A percentile compares a stretch with the other conserved stretches of the same genome.
Conservation (phyloP, 1,140 invertebrate species). For the Drosophila arizonae region DNA sequence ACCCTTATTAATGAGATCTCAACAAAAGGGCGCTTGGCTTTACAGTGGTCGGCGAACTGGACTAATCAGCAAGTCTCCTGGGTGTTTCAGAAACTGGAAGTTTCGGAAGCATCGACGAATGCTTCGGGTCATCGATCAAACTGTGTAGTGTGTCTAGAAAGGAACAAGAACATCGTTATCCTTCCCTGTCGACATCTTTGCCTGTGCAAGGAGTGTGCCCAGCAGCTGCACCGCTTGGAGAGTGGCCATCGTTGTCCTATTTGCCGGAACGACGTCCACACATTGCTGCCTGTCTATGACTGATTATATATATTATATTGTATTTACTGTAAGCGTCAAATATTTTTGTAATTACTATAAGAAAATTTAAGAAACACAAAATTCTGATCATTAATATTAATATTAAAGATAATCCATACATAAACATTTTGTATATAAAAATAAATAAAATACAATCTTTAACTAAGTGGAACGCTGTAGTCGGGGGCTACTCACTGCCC, state of each 20-base stretch:
- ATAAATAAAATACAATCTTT: too few species aligned
- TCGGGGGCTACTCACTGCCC: too few species aligned
- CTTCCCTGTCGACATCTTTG: constrained; percentile 64
- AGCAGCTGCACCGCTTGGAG: constrained; percentile 15
- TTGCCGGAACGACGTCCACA: constrained; percentile 44
- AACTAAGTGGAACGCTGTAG: too few species aligned
- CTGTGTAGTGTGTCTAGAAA: constrained; percentile 62
- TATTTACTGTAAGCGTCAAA: not conserved
- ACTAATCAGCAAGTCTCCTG: constrained; percentile 23
- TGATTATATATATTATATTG: constrained; percentile 21
- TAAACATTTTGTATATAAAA: too few species aligned
- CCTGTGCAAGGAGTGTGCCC: constrained; percentile 56
- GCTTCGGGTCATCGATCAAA: not conserved
- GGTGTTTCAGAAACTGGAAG: constrained; percentile 16
- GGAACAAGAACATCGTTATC: constrained; percentile 50
- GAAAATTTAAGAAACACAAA: not conserved
- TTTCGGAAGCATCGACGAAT: not conserved
- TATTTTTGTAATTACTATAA: constrained; percentile 21
- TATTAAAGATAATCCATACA: too few species aligned
- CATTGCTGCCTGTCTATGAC: constrained; percentile 43
- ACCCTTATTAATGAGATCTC: constrained; percentile 20
- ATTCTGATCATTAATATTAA: too few species aligned
- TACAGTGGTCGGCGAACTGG: constrained; percentile 16
- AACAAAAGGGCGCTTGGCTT: constrained; percentile 17
- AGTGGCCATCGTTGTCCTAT: constrained; percentile 44